Evolutionary conservation across 2,797 vertebrate species (phyloP).

Genomic region (Silurus lanzhouensis): DNA sequence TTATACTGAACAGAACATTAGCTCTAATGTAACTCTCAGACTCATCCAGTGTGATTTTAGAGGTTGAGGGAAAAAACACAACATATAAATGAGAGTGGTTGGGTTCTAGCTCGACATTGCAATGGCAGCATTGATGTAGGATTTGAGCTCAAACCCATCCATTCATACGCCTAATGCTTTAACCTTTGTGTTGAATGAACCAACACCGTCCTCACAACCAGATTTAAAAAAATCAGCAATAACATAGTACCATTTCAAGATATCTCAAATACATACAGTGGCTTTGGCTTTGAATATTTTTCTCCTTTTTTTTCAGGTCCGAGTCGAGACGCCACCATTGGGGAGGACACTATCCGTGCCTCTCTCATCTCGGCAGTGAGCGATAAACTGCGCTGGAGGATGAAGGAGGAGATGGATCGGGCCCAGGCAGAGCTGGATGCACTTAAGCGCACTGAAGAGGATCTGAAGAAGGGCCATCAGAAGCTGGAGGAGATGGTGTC

Average conservation of each 20-base stretch:
- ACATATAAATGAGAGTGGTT: neutral
- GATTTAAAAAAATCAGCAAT: neutral
- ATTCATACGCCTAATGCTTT: neutral
- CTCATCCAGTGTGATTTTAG: neutral
- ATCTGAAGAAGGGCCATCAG: constrained; percentile 97
- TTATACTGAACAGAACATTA: neutral
- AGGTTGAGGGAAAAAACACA: no score
- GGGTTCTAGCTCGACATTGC: neutral
- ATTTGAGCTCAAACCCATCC: neutral
- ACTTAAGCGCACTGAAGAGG: constrained; percentile 94
- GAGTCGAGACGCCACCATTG: constrained; percentile 92
- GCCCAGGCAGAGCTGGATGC: constrained; percentile 97
- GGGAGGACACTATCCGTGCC: constrained; percentile 95
- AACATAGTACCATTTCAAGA: neutral
- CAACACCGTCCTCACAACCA: neutral
- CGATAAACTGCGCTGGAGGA: constrained; percentile 96
- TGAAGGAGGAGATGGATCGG: constrained; percentile 99
- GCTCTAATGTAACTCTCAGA: neutral
- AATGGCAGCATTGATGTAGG: neutral
- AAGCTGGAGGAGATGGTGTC: constrained; percentile 97
- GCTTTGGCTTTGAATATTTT: neutral
- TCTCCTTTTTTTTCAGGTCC: constrained; percentile 74
- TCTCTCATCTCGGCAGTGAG: constrained; percentile 97
- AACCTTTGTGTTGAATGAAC: neutral
- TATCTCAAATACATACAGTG: neutral